Evolutionary conservation across 2,113 vertebrate genomes (phyloP).

Genomic region (Syngnathus typhle): DNA sequence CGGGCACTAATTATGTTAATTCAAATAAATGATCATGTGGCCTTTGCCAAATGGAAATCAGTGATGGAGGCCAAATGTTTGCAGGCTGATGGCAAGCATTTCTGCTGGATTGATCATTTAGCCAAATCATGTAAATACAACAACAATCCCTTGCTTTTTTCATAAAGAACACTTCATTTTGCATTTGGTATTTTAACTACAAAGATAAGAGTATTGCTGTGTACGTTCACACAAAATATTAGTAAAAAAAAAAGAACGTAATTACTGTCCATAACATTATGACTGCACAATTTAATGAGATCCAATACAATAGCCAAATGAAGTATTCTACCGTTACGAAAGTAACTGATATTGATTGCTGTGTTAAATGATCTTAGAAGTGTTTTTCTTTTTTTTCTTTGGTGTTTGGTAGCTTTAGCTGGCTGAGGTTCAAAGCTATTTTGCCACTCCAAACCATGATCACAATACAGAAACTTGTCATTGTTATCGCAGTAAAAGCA

Average conservation of each 20-base stretch:
- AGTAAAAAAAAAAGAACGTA: neutral
- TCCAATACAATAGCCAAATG: neutral
- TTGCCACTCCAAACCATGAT: neutral
- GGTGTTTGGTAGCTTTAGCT: neutral
- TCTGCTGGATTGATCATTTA: neutral
- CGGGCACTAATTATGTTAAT: neutral
- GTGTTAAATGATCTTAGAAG: neutral
- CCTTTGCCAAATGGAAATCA: constrained; percentile 1
- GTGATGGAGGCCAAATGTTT: neutral
- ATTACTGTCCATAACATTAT: neutral
- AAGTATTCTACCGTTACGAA: neutral
- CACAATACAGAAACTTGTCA: neutral
- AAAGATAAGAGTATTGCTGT: neutral
- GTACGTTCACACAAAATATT: neutral
- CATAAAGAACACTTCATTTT: neutral
- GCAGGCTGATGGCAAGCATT: constrained; percentile 1
- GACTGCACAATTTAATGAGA: neutral
- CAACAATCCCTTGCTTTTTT: neutral
- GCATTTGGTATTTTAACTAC: neutral
- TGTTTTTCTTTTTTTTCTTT: neutral
- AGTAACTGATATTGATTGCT: neutral
- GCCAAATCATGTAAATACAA: neutral
- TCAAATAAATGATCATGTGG: neutral
- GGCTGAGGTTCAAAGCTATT: neutral
- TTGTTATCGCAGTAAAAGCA: neutral